phyloP scores from a whole-genome alignment of 2,888 invertebrate species.

The Odontocolon sp. region DNA sequence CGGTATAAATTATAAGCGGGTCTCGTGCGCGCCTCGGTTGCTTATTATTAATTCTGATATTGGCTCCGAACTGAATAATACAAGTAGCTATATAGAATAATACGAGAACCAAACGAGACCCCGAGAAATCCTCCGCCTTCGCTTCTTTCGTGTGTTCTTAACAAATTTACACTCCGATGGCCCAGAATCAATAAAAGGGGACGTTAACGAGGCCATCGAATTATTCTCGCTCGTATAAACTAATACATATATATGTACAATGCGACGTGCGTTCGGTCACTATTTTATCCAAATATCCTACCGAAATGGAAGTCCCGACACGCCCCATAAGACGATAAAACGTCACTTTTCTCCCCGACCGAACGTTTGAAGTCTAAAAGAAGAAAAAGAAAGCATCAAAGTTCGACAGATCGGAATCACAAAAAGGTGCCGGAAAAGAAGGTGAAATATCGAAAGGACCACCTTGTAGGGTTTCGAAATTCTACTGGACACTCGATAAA shows the following conservation, averaged over 20 bases:
- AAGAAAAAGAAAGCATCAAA: background rate
- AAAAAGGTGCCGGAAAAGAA: conserved; percentile 27
- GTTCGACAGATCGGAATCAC: conserved; percentile 28
- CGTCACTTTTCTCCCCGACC: conserved; percentile 21
- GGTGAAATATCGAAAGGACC: conserved; percentile 35
- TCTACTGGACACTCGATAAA: conserved; percentile 69
- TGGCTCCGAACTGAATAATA: background rate
- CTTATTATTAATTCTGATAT: background rate
- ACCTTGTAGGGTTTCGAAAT: conserved; percentile 38
- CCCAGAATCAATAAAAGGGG: conserved; percentile 76
- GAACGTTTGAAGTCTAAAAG: background rate
- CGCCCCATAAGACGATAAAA: conserved; percentile 63
- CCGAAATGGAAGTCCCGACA: conserved; percentile 44
- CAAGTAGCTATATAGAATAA: conserved; percentile 18
- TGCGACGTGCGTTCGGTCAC: conserved; percentile 29
- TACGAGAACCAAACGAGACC: background rate
- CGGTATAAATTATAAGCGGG: conserved; percentile 61
- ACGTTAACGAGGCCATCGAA: conserved; percentile 78
- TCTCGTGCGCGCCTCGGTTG: conserved; percentile 8
- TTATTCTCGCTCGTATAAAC: conserved; percentile 63
- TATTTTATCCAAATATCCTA: conserved; percentile 46
- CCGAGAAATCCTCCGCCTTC: background rate
- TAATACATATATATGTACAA: conserved; percentile 34
- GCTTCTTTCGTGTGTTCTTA: background rate
- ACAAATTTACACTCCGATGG: conserved; percentile 57